These are phyloP conservation scores for Panorpa germanica DNA, from an alignment of 2,888 invertebrate species.

Conservation along the genomic window DNA sequence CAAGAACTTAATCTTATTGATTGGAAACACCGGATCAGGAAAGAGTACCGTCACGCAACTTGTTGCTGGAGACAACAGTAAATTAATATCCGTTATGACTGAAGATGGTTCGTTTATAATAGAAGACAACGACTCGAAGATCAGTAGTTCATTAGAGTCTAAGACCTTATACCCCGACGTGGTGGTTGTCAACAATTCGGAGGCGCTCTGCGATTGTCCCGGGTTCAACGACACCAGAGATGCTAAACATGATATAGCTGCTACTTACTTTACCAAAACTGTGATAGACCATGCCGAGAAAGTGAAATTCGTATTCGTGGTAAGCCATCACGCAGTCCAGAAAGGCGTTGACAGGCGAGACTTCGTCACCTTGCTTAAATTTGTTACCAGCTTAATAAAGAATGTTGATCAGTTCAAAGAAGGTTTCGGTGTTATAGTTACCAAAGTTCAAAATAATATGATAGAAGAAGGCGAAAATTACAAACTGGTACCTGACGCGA, in stretches of 20 bases:
- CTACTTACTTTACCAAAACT: conserved; percentile 12
- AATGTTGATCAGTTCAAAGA: conserved; percentile 8
- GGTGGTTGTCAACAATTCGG: no score
- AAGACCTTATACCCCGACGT: no score
- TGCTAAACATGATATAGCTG: conserved; percentile 10
- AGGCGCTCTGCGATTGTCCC: conserved; percentile 13
- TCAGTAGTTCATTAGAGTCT: no score
- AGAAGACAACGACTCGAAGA: no score
- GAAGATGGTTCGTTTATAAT: no score
- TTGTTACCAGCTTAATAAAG: conserved; percentile 8
- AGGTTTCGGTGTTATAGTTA: conserved; percentile 10
- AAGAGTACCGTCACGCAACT: no score
- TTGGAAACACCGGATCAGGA: no score
- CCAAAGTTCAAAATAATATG: conserved; percentile 11
- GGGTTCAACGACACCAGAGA: conserved; percentile 13
- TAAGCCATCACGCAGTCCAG: conserved; percentile 9
- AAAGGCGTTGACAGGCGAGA: conserved; percentile 9
- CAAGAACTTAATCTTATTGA: no score
- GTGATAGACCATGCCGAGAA: conserved; percentile 8
- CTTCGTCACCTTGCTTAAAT: conserved; percentile 10
- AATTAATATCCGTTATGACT: no score
- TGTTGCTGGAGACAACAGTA: no score
- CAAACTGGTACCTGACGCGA: conserved; percentile 3
- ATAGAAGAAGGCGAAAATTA: neutral
- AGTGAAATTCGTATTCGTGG: conserved; percentile 12